A percentile compares a stretch with the other conserved stretches of the same genome.
Conservation (phyloP, 2,888 invertebrate genomes). For the Caenorhabditis sp. region DNA sequence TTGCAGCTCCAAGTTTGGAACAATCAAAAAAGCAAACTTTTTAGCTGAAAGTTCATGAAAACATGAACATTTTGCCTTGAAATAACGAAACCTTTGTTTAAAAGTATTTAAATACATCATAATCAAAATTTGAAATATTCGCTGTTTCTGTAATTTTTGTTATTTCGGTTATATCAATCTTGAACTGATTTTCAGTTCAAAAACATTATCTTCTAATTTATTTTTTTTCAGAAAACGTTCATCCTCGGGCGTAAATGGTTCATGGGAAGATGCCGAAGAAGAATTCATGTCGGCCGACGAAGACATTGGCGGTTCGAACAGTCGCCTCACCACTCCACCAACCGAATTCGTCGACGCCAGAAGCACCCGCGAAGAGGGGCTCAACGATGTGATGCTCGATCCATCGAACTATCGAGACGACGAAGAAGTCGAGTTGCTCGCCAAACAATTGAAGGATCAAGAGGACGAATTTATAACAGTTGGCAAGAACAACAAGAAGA, state of each 20-base stretch:
- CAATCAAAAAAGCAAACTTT: no score
- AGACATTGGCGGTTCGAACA: conserved; percentile 40
- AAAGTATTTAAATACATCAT: no score
- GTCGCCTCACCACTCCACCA: conserved; percentile 30
- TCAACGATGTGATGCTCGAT: conserved; percentile 37
- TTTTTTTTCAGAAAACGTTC: conserved; percentile 27
- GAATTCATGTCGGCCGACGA: conserved; percentile 50
- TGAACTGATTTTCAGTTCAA: no score
- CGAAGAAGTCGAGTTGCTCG: conserved; percentile 31
- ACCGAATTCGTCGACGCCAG: conserved; percentile 32
- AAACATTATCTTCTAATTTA: no score
- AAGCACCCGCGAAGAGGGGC: neutral
- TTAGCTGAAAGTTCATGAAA: no score
- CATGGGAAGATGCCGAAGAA: conserved; percentile 38
- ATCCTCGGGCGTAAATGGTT: conserved; percentile 24
- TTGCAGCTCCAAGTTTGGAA: no score
- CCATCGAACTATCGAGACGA: conserved; percentile 42
- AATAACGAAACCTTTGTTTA: no score
- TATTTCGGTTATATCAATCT: no score
- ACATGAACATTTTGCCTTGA: no score
- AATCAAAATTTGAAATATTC: no score
- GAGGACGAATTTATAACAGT: conserved; percentile 46
- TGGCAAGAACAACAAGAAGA: conserved; percentile 38
- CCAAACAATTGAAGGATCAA: conserved; percentile 23
- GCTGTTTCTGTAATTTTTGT: no score